These are phyloP conservation scores for Oryzias woworae DNA, from an alignment of 2,113 vertebrate species.

Conservation along the genomic window DNA sequence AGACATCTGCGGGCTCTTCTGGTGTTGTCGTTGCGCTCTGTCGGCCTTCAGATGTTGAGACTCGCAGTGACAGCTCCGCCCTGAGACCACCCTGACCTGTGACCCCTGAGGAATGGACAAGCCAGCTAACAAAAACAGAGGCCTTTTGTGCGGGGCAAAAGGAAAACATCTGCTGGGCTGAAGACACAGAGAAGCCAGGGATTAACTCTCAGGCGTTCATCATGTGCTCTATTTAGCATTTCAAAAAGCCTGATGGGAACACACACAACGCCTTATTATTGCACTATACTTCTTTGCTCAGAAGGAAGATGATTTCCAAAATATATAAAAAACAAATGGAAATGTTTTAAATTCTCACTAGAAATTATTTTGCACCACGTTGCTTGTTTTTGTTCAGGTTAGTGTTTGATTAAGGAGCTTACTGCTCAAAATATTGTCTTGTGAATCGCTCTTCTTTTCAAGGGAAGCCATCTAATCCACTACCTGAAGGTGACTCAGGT, in stretches of 20 bases:
- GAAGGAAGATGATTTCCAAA: not conserved
- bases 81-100: constrained; percentile 68
- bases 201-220: constrained; percentile 49
- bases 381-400: constrained; percentile 49
- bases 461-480: constrained; percentile 15
- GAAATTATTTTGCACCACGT: constrained; percentile 29
- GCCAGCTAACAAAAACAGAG: constrained; percentile 70
- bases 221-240: constrained; percentile 36
- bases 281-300: constrained; percentile 9
- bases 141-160: constrained; percentile 69
- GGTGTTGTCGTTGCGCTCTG: constrained; percentile 55
- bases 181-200: constrained; percentile 43
- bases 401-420: constrained; percentile 30
- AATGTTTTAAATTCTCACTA: not conserved
- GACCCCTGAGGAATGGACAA: constrained; percentile 68
- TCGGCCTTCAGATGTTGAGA: constrained; percentile 66
- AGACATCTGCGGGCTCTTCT: constrained; percentile 32
- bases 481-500: constrained; percentile 15
- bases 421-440: constrained; percentile 17
- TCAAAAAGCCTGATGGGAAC: constrained; percentile 47
- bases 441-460: constrained; percentile 29
- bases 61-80: constrained; percentile 66
- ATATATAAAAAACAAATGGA: constrained; percentile 32
- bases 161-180: constrained; percentile 69
- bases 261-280: constrained; percentile 31